Percentiles rank a stretch among this genome's conserved stretches.
Evolutionary conservation across 2,888 invertebrate species (phyloP).

Genomic region (Drosophila mercatorum): DNA sequence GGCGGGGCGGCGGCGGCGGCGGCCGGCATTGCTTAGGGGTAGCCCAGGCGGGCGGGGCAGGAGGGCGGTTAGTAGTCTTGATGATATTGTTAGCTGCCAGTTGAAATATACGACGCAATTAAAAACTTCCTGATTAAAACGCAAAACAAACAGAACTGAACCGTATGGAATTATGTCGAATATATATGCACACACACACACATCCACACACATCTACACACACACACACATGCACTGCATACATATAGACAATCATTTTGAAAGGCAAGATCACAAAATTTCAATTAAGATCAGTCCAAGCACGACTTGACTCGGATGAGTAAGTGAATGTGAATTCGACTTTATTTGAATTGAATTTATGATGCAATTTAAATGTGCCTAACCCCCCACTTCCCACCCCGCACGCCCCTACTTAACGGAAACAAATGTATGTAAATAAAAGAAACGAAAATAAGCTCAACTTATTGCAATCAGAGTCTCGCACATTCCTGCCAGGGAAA

Average conservation of each 20-base stretch:
- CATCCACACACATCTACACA: too few relatives aligned
- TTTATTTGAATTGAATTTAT: slow-evolving; percentile 71
- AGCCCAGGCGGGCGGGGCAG: not conserved
- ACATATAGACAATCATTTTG: slow-evolving; percentile 38
- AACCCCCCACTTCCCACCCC: not conserved
- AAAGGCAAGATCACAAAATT: slow-evolving; percentile 65
- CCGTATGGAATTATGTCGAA: slow-evolving; percentile 49
- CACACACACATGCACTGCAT: not conserved
- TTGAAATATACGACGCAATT: slow-evolving; percentile 74
- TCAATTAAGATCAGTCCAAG: slow-evolving; percentile 66
- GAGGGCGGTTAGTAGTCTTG: slow-evolving; percentile 32
- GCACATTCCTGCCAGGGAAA: slow-evolving; percentile 42
- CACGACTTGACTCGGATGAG: slow-evolving; percentile 42
- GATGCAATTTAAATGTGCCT: slow-evolving; percentile 58
- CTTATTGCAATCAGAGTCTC: slow-evolving; percentile 38
- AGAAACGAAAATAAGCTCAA: slow-evolving; percentile 22
- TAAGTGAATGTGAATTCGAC: slow-evolving; percentile 64
- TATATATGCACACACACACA: slow-evolving; percentile 6
- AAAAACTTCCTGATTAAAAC: slow-evolving; percentile 77
- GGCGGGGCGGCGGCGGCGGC: not conserved
- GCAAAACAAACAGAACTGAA: slow-evolving; percentile 63
- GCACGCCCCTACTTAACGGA: not conserved
- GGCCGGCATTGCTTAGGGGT: not conserved
- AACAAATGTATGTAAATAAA: slow-evolving; percentile 27
- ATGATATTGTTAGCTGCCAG: slow-evolving; percentile 67